These are phyloP conservation scores for Drosophila bipectinata DNA, from an alignment of 1,140 invertebrate species.

Conservation along the genomic window DNA sequence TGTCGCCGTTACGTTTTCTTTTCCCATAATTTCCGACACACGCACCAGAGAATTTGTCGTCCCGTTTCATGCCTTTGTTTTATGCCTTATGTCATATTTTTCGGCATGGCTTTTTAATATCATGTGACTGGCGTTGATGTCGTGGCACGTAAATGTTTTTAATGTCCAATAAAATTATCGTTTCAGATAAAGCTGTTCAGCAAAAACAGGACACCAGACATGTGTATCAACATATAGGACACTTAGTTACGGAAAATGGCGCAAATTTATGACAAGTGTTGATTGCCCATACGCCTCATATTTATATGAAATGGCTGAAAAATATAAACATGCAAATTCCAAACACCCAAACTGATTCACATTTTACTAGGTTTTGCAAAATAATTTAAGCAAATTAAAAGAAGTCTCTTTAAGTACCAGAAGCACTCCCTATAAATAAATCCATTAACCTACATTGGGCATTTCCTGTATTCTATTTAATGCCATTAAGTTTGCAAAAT, in stretches of 20 bases:
- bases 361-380: background rate
- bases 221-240: slow-evolving; percentile 18
- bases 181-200: slow-evolving; percentile 63
- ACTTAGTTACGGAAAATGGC: slow-evolving; percentile 32
- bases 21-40: slow-evolving; percentile 51
- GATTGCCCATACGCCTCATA: slow-evolving; percentile 28
- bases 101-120: slow-evolving; percentile 74
- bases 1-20: background rate
- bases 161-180: slow-evolving; percentile 78
- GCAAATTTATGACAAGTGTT: slow-evolving; percentile 37
- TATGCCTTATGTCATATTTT: slow-evolving; percentile 65
- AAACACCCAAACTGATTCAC: background rate
- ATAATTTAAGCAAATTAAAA: background rate
- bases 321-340: slow-evolving; percentile 17
- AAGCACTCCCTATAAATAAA: background rate
- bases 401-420: background rate
- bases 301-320: background rate
- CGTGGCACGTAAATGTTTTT: slow-evolving; percentile 74
- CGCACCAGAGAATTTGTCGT: slow-evolving; percentile 44
- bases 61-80: slow-evolving; percentile 27
- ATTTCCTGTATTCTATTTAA: slow-evolving; percentile 19
- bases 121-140: slow-evolving; percentile 59
- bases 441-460: slow-evolving; percentile 4
- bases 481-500: slow-evolving; percentile 23
- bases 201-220: slow-evolving; percentile 29